Evolutionary conservation across 2,113 vertebrate species (phyloP).

Genomic region (Xyliphius kryptos): DNA sequence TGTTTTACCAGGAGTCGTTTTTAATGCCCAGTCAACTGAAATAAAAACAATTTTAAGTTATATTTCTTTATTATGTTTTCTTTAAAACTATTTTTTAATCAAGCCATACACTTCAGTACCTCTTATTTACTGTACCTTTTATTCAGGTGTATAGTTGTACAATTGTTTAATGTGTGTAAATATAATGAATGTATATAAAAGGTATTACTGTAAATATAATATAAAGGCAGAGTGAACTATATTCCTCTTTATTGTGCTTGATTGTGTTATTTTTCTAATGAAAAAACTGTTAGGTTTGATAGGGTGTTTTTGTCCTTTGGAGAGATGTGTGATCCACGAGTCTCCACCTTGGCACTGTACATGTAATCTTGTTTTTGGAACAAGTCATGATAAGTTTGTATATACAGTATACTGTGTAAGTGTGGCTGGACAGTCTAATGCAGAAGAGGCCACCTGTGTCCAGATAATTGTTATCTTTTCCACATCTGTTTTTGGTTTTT

Average conservation of each 20-base stretch:
- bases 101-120: conserved; percentile 99
- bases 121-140: conserved; percentile 73
- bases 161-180: conserved; percentile 55
- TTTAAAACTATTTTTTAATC: conserved; percentile 58
- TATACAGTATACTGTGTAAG: conserved; percentile 29
- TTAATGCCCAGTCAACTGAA: no score
- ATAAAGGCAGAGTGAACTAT: conserved; percentile 47
- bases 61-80: no score
- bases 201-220: conserved; percentile 45
- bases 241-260: conserved; percentile 45
- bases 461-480: conserved; percentile 22
- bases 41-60: no score
- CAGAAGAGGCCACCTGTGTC: conserved; percentile 37
- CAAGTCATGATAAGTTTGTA: conserved; percentile 29
- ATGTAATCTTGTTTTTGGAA: conserved; percentile 15
- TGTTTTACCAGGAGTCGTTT: no score
- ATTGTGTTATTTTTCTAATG: conserved; percentile 45
- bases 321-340: conserved; percentile 22
- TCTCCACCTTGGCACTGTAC: conserved; percentile 29
- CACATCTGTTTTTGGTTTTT: conserved; percentile 21
- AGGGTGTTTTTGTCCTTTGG: no score
- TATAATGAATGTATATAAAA: conserved; percentile 33
- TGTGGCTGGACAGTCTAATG: conserved; percentile 24
- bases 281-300: conserved; percentile 28
- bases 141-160: conserved; percentile 77